phyloP scores from a whole-genome alignment of 1,140 invertebrate genomes.

The Babylonia areolata region DNA sequence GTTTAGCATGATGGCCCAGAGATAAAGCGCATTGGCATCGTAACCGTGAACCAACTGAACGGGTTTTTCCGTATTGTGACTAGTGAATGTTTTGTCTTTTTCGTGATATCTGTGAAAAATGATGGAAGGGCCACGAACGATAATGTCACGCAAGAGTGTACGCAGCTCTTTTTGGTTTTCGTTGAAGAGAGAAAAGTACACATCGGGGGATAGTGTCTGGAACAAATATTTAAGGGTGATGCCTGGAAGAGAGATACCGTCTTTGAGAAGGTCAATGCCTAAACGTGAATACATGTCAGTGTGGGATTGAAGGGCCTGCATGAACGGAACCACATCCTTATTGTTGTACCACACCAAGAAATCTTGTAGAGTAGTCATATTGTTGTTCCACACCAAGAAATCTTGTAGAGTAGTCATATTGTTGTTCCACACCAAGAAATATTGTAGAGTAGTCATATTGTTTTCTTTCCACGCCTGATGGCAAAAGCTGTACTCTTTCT shows the following conservation, averaged over 20 bases:
- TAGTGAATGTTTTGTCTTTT: slow-evolving; percentile 38
- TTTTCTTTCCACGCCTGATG: slow-evolving; percentile 42
- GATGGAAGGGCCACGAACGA: slow-evolving; percentile 48
- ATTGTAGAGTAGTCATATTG: slow-evolving; percentile 41
- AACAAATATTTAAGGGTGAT: slow-evolving; percentile 48
- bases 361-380: slow-evolving; percentile 46
- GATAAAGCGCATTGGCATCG: slow-evolving; percentile 52
- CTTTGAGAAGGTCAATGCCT: slow-evolving; percentile 50
- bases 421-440: slow-evolving; percentile 49
- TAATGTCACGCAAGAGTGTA: slow-evolving; percentile 38
- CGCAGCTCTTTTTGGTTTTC: slow-evolving; percentile 44
- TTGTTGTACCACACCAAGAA: slow-evolving; percentile 56
- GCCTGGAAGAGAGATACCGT: slow-evolving; percentile 47
- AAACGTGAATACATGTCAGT: slow-evolving; percentile 40
- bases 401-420: slow-evolving; percentile 46
- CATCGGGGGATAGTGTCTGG: slow-evolving; percentile 20
- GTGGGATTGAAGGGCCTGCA: slow-evolving; percentile 45
- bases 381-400: slow-evolving; percentile 46
- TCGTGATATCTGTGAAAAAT: slow-evolving; percentile 53
- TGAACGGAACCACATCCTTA: slow-evolving; percentile 42
- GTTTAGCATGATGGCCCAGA: slow-evolving; percentile 35
- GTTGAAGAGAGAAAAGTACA: slow-evolving; percentile 45
- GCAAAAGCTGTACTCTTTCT: no score
- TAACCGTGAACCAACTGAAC: slow-evolving; percentile 41
- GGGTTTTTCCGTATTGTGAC: slow-evolving; percentile 38